Conservation (phyloP, 2,113 vertebrate genomes). For the Glaucomys volans region DNA sequence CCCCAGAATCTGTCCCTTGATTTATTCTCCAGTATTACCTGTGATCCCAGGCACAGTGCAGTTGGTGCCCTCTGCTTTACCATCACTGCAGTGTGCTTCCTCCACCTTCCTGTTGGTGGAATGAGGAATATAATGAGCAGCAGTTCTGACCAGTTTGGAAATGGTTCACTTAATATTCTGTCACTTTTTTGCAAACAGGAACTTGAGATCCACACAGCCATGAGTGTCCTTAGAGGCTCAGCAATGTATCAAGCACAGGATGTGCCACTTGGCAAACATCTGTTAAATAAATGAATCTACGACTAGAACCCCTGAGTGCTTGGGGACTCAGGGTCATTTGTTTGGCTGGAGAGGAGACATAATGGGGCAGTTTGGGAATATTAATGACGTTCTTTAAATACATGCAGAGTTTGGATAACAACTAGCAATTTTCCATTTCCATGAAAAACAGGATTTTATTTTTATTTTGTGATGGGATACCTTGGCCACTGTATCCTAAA, state of each 20-base stretch:
- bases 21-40: not conserved
- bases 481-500: conserved; percentile 30
- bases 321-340: not conserved
- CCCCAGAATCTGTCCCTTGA: not conserved
- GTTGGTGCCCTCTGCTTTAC: not conserved
- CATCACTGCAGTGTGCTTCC: not conserved
- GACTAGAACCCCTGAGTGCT: not conserved
- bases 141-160: not conserved
- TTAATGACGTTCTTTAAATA: conserved; percentile 51
- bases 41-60: not conserved
- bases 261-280: conserved; percentile 10
- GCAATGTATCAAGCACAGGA: not conserved
- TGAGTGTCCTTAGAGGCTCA: not conserved
- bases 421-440: conserved; percentile 37
- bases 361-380: conserved; percentile 16
- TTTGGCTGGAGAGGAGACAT: conserved; percentile 31
- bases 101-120: not conserved
- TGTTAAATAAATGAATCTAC: not conserved
- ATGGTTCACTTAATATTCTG: not conserved
- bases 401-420: conserved; percentile 35
- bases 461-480: conserved; percentile 61
- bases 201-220: not conserved
- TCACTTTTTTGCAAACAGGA: conserved; percentile 24
- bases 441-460: conserved; percentile 48
- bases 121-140: not conserved